Percentiles rank a stretch among this genome's conserved stretches.
Evolutionary conservation across 2,797 vertebrate genomes (phyloP).

Genomic region (Silurus lanzhouensis): DNA sequence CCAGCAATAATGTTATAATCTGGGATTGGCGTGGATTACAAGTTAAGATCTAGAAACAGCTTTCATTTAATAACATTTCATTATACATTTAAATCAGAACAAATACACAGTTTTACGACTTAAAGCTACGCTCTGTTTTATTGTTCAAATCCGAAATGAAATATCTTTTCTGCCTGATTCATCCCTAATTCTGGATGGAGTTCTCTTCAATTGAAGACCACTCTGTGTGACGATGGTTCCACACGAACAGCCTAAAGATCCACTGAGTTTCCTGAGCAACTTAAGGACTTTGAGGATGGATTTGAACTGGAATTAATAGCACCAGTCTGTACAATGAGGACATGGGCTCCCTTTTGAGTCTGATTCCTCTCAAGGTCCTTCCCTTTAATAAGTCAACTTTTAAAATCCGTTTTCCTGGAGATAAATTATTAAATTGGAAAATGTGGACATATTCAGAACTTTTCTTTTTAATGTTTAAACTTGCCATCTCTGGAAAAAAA

Average conservation of each 20-base stretch:
- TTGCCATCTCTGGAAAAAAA: not conserved
- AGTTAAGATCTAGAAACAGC: conserved; percentile 44
- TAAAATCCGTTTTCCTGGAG: not conserved
- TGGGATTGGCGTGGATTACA: conserved; percentile 34
- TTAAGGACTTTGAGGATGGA: no score
- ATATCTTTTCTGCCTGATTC: not conserved
- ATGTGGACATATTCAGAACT: not conserved
- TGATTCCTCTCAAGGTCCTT: no score
- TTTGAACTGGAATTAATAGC: no score
- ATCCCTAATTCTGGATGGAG: no score
- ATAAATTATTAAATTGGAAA: not conserved
- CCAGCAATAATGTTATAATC: conserved; percentile 39
- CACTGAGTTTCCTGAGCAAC: no score
- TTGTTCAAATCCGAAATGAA: conserved; percentile 34
- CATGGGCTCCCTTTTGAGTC: no score
- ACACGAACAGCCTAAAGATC: no score
- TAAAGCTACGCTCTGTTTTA: conserved; percentile 37
- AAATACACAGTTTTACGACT: conserved; percentile 40
- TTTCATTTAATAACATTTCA: conserved; percentile 41
- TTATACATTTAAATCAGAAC: conserved; percentile 49
- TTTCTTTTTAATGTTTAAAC: not conserved
- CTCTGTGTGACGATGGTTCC: no score
- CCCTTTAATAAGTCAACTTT: no score
- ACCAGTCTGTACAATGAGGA: no score
- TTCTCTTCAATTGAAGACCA: no score